Evolutionary conservation across 2,888 invertebrate genomes (phyloP), one percentile per base, ranked within the genome.

Genomic region (Lepidonotus clava): DNA sequence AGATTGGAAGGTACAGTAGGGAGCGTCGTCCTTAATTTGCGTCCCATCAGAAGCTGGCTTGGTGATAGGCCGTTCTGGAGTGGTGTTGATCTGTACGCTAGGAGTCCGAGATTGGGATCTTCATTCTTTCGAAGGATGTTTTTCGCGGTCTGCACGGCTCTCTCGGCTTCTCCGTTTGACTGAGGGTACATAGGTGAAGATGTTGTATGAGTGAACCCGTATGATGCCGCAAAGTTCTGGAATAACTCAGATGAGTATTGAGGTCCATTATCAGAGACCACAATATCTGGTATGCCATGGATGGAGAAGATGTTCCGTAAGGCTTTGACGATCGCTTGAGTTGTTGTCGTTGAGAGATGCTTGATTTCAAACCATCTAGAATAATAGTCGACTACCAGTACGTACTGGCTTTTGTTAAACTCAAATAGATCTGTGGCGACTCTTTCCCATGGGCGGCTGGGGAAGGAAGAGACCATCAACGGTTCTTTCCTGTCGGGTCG

Each of bases 151-250:
- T 56, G 56, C 8, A 56, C 21, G 8, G 56, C 56, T n/a, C 56
- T 5, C n/a, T 56, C 56, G 5, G 56, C 56, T 56, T 56, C 56
- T n/a, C 8, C 56, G n/a, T 56, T 56, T 11, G 56, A 56, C 56
- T 56, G 56, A 56, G 56, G 56, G 56, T 56, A 56, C 56, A 56
- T 56, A 5, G 56, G 56, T 56, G 56, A 56, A n/a, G 56, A 56
- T 8, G 56, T 56, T 11, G n/a, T 5, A n/a, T 56, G 24, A 18
- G 56, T 56, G n/a, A 56, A 56, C 56, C 5, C n/a, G 5, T 56
- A n/a, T 8, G 8, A 5, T 5, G n/a, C 14, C 56, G 8, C 56
- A 56, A 56, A 56, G 56, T 56, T 56, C 56, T 14, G 8, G 24
- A 56, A 56, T n/a, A 18, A 11, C n/a, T n/a, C n/a, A n/a, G 56